Conservation (phyloP, 1,140 invertebrate species). For the Tribolium madens region DNA sequence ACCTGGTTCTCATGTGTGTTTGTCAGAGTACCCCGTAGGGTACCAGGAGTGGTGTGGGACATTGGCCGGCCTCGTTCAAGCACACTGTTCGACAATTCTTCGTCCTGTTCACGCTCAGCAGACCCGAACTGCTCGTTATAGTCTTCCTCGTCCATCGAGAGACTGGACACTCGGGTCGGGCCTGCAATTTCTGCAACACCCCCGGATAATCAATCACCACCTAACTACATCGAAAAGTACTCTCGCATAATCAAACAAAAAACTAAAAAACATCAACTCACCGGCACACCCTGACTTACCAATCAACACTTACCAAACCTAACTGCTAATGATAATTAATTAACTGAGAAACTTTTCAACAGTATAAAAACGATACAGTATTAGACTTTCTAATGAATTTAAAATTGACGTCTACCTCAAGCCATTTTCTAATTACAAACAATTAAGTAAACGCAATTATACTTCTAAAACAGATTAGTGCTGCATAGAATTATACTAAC, state of each 20-base stretch:
- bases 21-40: slow-evolving; percentile 47
- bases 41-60: slow-evolving; percentile 27
- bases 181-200: slow-evolving; percentile 69
- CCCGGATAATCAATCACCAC: background rate
- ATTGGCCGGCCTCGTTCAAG: slow-evolving; percentile 48
- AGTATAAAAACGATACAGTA: background rate
- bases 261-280: background rate
- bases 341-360: background rate
- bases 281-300: background rate
- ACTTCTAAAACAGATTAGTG: background rate
- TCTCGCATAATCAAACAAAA: background rate
- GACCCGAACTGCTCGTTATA: slow-evolving; percentile 65
- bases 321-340: background rate
- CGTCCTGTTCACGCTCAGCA: slow-evolving; percentile 63
- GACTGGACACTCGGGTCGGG: slow-evolving; percentile 64
- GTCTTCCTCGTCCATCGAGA: slow-evolving; percentile 62
- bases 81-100: slow-evolving; percentile 59
- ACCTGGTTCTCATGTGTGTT: slow-evolving; percentile 56
- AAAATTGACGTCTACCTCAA: background rate
- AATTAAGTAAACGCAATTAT: slow-evolving; percentile 1
- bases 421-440: slow-evolving; percentile 17
- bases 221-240: background rate
- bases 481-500: background rate
- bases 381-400: background rate
- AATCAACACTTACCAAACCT: background rate